A percentile compares a stretch with the other conserved stretches of the same genome.
These are phyloP conservation scores for Anaspis maculata DNA, from an alignment of 2,888 invertebrate species.

Conservation along the genomic window DNA sequence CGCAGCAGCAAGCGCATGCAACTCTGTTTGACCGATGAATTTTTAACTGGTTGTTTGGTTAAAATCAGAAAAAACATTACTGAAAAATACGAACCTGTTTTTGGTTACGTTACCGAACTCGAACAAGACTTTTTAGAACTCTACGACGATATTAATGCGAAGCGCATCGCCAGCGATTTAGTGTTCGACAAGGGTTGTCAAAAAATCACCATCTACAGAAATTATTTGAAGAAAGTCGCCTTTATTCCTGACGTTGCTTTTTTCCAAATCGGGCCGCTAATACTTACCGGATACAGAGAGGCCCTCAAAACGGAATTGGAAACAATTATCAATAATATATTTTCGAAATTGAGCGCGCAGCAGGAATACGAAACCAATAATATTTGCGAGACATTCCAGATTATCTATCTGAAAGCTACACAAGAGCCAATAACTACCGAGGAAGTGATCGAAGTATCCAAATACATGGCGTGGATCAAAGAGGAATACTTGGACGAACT, in stretches of 20 bases:
- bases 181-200: constrained; percentile 52
- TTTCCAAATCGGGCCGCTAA: constrained; percentile 53
- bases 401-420: constrained; percentile 57
- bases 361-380: constrained; percentile 58
- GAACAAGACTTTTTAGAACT: constrained; percentile 49
- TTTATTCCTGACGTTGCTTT: constrained; percentile 57
- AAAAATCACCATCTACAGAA: constrained; percentile 52
- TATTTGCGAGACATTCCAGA: constrained; percentile 63
- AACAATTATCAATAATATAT: constrained; percentile 51
- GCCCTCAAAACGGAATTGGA: constrained; percentile 50
- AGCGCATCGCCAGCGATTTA: constrained; percentile 35
- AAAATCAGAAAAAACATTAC: constrained; percentile 47
- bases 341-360: constrained; percentile 52
- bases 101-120: constrained; percentile 46
- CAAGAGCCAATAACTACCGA: constrained; percentile 68
- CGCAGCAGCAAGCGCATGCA: constrained; percentile 21
- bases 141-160: constrained; percentile 32
- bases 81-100: constrained; percentile 48
- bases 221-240: constrained; percentile 50
- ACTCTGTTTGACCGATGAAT: constrained; percentile 27
- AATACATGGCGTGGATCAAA: constrained; percentile 68
- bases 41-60: constrained; percentile 44
- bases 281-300: constrained; percentile 52
- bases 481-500: constrained; percentile 60
- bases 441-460: constrained; percentile 69